phyloP scores from a whole-genome alignment of 2,113 vertebrate species.

The Camarhynchus parvulus region DNA sequence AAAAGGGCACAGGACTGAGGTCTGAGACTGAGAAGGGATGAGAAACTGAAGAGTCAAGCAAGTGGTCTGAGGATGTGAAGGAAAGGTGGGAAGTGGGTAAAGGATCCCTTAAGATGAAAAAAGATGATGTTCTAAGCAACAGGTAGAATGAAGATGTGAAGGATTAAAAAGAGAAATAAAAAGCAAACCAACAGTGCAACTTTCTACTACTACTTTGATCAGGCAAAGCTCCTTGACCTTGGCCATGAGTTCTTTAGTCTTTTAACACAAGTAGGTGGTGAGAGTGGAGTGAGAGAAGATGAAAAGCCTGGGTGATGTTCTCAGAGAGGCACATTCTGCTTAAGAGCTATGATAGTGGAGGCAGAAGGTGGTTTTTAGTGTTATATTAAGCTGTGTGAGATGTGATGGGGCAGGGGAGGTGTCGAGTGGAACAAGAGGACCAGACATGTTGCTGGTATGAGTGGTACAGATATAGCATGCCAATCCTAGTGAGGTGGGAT shows the following conservation, averaged over 20 bases:
- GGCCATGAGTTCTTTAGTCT: neutral
- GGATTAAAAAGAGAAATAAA: neutral
- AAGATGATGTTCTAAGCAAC: neutral
- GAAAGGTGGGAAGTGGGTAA: neutral
- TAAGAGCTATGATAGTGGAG: neutral
- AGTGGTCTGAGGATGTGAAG: neutral
- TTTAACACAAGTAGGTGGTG: neutral
- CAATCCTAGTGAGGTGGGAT: neutral
- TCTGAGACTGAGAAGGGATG: fast-evolving
- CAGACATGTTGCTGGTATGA: neutral
- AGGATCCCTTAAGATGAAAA: neutral
- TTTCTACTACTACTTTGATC: neutral
- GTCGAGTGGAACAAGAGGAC: neutral
- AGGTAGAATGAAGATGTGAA: neutral
- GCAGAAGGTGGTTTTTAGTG: neutral
- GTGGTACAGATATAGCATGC: neutral
- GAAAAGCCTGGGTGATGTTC: neutral
- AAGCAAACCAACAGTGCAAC: fast-evolving
- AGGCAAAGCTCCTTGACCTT: neutral
- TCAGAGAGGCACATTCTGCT: neutral
- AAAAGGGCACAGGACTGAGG: neutral
- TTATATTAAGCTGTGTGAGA: neutral
- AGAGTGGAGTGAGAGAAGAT: neutral
- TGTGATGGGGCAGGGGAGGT: neutral
- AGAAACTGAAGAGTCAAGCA: neutral